Conservation (phyloP, 1,140 invertebrate genomes). For the Ectropis grisescens region DNA sequence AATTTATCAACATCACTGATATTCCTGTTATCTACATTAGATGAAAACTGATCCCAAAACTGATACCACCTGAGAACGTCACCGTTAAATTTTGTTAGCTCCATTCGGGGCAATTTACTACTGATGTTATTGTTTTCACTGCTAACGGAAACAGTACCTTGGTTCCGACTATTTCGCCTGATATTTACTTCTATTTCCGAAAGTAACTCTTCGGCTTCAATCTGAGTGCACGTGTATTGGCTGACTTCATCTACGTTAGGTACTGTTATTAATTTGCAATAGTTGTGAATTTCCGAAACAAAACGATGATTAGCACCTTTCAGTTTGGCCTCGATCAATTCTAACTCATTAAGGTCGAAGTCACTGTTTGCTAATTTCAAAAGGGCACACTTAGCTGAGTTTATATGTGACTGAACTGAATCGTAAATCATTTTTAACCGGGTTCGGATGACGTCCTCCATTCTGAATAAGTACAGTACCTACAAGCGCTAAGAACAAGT, state of each 20-base stretch:
- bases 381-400: slow-evolving; percentile 1
- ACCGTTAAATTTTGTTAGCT: no score
- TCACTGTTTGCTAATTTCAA: not conserved
- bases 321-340: slow-evolving; percentile 1
- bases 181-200: not conserved
- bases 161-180: no score
- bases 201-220: not conserved
- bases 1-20: slow-evolving; percentile 16
- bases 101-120: not conserved
- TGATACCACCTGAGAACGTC: slow-evolving; percentile 9
- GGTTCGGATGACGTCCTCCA: slow-evolving; percentile 1
- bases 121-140: not conserved
- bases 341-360: slow-evolving; percentile 1
- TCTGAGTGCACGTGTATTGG: not conserved
- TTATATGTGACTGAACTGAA: not conserved
- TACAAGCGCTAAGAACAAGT: no score
- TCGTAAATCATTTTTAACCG: slow-evolving; percentile 1
- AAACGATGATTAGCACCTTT: slow-evolving; percentile 1
- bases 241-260: not conserved
- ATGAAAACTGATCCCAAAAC: slow-evolving; percentile 15
- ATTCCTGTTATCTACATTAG: slow-evolving; percentile 7
- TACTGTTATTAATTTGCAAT: not conserved
- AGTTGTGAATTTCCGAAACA: slow-evolving; percentile 2
- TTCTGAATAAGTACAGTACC: slow-evolving; percentile 1
- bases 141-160: not conserved